Base-by-base conservation (phyloP, 2,888 invertebrate species). In the Prionchulus punctatus region DNA sequence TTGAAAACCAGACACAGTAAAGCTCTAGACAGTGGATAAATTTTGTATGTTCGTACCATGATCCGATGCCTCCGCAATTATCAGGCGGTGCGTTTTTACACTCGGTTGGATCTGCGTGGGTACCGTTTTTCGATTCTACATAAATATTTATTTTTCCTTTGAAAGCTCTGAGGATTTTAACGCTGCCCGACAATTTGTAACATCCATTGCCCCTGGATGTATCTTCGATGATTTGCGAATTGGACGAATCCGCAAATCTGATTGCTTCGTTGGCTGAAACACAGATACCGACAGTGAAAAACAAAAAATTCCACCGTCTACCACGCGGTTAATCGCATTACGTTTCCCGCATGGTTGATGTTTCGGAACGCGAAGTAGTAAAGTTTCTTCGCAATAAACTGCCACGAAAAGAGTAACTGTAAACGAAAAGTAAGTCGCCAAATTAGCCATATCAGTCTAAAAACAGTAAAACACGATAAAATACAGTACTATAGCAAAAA, bases 21-120 rank as follows among this genome's bases (percentile, higher is more conserved):
- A n/a, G n/a, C n/a, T n/a, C n/a, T 36, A 36, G 36, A 36, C 12
- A 12, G 7, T 36, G 36, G 36, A 12, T 36, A 36, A 36, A 36
- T 12, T 36, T 36, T 36, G 36, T 12, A 12, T 36, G 36, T 12
- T 18, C 36, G 42, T 42, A 53, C 53, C 53, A 53, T 2, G 53
- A 53, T 2, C 53, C 53, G 43, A 53, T n/a, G 43, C 53, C 53
- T 21, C 53, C 53, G 53, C 36, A 42, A n/a, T 28, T 28, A 18
- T 53, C n/a, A 30, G n/a, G 23, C 15, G 42, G 21, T 2, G 53
- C 42, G 25, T 43, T 43, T n/a, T 21, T 2, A 43, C 53, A 53
- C 25, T n/a, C 25, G 18, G 18, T 27, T 15, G 36, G 23, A 2
- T 42, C 23, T 2, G 42, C 27, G 23, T 15, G 1, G 26, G 50